Evolutionary conservation across 2,888 invertebrate genomes (phyloP).

Genomic region (Tetranychus piercei): DNA sequence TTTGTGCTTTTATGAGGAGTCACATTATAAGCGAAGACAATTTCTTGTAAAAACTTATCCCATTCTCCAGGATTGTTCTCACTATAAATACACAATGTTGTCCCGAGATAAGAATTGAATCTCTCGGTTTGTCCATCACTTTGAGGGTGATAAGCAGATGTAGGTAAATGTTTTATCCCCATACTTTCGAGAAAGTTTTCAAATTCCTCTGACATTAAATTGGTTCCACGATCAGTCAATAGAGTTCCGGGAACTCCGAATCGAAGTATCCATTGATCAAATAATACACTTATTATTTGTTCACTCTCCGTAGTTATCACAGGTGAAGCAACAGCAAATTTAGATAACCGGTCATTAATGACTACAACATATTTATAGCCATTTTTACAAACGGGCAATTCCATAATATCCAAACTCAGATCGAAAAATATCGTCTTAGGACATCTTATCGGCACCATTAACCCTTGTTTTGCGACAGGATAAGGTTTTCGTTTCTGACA

Average conservation of each 20-base stretch:
- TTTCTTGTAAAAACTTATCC: neutral
- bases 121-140: conserved; percentile 10
- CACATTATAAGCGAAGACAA: neutral
- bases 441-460: neutral
- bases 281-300: neutral
- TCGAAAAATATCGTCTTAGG: neutral
- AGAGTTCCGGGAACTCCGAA: neutral
- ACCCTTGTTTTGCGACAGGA: neutral
- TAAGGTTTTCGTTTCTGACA: neutral
- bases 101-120: conserved; percentile 5
- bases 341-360: neutral
- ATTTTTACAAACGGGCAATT: neutral
- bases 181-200: neutral
- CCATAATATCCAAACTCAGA: neutral
- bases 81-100: neutral
- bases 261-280: neutral
- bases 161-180: neutral
- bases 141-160: conserved; percentile 6
- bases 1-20: neutral
- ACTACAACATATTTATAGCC: neutral
- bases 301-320: neutral
- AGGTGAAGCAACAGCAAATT: neutral
- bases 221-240: neutral
- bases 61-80: neutral
- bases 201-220: neutral